These are phyloP conservation scores for Pygocentrus nattereri DNA, from an alignment of 2,797 vertebrate genomes.

Conservation along the genomic window DNA sequence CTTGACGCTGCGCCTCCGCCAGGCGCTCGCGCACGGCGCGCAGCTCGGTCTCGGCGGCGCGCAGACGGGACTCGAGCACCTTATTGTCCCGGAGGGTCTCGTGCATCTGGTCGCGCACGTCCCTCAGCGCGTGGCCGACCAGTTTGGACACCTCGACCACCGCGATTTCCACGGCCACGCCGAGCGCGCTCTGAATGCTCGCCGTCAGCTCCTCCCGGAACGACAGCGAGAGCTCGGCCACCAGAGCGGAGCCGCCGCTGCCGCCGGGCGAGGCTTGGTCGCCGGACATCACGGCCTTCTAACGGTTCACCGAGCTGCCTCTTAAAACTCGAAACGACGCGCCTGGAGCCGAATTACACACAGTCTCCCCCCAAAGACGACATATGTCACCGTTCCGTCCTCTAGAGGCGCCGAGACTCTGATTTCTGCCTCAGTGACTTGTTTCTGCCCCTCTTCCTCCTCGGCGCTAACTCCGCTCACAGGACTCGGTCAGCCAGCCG, in stretches of 20 bases:
- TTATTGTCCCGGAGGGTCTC: slow-evolving; percentile 63
- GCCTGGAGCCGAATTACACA: neutral
- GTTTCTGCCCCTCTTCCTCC: no score
- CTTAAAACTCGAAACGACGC: neutral
- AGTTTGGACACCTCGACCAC: slow-evolving; percentile 64
- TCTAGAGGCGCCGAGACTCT: no score
- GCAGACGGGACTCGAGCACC: slow-evolving; percentile 58
- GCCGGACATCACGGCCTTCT: neutral
- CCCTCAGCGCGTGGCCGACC: slow-evolving; percentile 60
- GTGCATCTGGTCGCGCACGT: slow-evolving; percentile 62
- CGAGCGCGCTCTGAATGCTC: slow-evolving; percentile 65
- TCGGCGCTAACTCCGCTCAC: no score
- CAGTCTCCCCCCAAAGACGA: neutral
- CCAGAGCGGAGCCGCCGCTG: slow-evolving; percentile 43
- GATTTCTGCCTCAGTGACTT: neutral
- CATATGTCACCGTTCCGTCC: neutral
- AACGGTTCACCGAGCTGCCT: neutral
- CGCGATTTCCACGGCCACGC: slow-evolving; percentile 66
- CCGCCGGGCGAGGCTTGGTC: neutral
- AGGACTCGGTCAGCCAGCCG: neutral
- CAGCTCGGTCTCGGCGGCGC: slow-evolving; percentile 55
- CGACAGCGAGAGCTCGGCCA: slow-evolving; percentile 60
- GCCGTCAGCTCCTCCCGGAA: slow-evolving; percentile 65
- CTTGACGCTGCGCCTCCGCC: slow-evolving; percentile 32
- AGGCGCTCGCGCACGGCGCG: slow-evolving; percentile 28